Evolutionary conservation across 2,113 vertebrate genomes (phyloP).

Genomic region (Neodon shergylaensis): DNA sequence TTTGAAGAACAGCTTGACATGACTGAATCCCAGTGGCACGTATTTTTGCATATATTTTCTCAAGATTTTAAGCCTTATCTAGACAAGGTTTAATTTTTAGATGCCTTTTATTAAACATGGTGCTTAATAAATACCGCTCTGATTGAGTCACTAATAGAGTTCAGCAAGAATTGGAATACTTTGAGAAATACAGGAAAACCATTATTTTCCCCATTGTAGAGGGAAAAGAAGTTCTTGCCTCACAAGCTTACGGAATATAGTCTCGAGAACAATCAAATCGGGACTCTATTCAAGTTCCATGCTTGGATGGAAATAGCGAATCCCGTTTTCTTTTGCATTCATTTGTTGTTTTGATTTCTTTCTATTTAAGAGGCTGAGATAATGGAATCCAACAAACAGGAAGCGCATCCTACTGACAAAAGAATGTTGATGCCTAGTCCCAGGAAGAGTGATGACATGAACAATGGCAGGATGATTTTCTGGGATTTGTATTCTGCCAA

Average conservation of each 20-base stretch:
- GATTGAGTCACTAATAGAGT: slow-evolving; percentile 36
- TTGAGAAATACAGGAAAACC: slow-evolving; percentile 44
- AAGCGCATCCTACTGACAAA: slow-evolving; percentile 31
- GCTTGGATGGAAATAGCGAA: slow-evolving; percentile 43
- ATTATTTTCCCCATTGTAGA: slow-evolving; percentile 20
- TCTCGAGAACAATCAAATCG: slow-evolving; percentile 58
- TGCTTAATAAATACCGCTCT: slow-evolving; percentile 18
- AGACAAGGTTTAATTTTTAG: neutral
- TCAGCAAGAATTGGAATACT: slow-evolving; percentile 44
- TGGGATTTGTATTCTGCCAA: neutral
- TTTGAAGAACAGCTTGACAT: neutral
- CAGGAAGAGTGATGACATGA: slow-evolving; percentile 35
- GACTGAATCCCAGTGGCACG: too few relatives aligned
- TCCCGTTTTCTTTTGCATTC: slow-evolving; percentile 43
- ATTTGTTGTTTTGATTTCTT: slow-evolving; percentile 41
- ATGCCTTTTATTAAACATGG: slow-evolving; percentile 38
- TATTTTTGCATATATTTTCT: slow-evolving; percentile 9
- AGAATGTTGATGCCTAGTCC: slow-evolving; percentile 52
- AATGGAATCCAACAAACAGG: slow-evolving; percentile 20
- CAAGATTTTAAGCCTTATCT: slow-evolving; percentile 1
- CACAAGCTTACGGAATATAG: neutral
- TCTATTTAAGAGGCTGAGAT: slow-evolving; percentile 51
- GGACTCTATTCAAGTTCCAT: slow-evolving; percentile 45
- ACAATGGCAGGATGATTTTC: slow-evolving; percentile 51
- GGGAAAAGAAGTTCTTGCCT: slow-evolving; percentile 15